These are phyloP conservation scores for Ciona savignyi DNA, from an alignment of 23 tunicate species.

Conservation along the genomic window DNA sequence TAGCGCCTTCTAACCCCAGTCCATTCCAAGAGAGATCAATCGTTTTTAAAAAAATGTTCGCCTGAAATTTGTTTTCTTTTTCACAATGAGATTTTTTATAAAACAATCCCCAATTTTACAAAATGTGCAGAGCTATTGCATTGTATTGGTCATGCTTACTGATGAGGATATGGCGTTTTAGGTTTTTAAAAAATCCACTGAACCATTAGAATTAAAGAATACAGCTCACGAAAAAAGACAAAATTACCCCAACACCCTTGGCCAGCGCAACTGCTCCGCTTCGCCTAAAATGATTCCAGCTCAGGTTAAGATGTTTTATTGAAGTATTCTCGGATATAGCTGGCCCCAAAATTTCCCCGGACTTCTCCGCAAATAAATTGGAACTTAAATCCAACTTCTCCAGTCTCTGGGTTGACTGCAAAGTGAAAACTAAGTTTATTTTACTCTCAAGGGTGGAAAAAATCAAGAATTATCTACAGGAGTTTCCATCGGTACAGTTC, in stretches of 20 bases:
- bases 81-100: no score
- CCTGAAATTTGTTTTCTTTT: no score
- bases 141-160: no score
- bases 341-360: slow-evolving; percentile 66
- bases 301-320: slow-evolving; percentile 62
- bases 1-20: slow-evolving; percentile 81
- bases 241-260: slow-evolving; percentile 72
- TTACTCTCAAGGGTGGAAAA: no score
- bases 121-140: no score
- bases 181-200: no score
- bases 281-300: slow-evolving; percentile 94
- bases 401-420: slow-evolving; percentile 68
- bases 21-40: slow-evolving; percentile 89
- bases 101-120: no score
- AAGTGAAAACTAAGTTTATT: not conserved
- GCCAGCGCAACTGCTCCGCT: slow-evolving; percentile 70
- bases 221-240: no score
- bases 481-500: no score
- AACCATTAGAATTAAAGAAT: no score
- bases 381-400: slow-evolving; percentile 65
- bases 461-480: no score
- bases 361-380: slow-evolving; percentile 66
- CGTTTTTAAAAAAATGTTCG: slow-evolving; percentile 69
- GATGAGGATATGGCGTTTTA: no score
- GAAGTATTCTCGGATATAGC: slow-evolving; percentile 96